Evolutionary conservation across 2,113 vertebrate species (phyloP), one percentile per base, ranked within the genome.

Genomic region (Neolamprologus devosi): DNA sequence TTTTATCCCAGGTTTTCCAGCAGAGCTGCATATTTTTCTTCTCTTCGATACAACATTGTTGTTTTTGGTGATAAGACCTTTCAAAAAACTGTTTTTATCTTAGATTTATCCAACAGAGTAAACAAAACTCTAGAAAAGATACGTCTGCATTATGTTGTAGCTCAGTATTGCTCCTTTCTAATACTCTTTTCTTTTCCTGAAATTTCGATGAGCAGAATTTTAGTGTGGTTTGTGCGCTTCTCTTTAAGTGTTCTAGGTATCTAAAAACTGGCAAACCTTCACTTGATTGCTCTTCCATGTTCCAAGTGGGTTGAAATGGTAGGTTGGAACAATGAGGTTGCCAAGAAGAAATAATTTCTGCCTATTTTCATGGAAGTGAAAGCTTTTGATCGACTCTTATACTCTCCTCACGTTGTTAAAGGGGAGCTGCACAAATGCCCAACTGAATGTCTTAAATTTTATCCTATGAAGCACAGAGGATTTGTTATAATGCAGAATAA

Each of bases 251-350:
- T 16, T 84, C 49, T 12, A 12, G 21, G 28, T 80, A 47, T 63
- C 30, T 26, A 17, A 14, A 21, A 85, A 35, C 35, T 33, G 47
- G 60, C 53, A 53, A 63, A 30, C 19, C 8, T 68, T 85, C 30
- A 65, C 47, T 80, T 60, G 23, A 65, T 65, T 79, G 55, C 51
- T 55, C 14, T 26, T 79, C 11, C 17, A 3, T 83, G 8, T 82
- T 81, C 28, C 45, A 82, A 82, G 85, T 92, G 85, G 90, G 63
- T 68, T 85, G 80, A 89, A 83, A 82, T 89, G 10, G 83, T 75
- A 45, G 82, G 79, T 10, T 84, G 53, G 58, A 85, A 83, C 42
- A 63, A 78, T 3, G 30, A 33, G 5, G 54, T 84, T 40, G 80
- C 65, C 84, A 84, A 81, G 80, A 49, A 81, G 8, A 78, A 63